Base-by-base conservation (phyloP, 2,797 vertebrate genomes). In the Capromys pilorides region DNA sequence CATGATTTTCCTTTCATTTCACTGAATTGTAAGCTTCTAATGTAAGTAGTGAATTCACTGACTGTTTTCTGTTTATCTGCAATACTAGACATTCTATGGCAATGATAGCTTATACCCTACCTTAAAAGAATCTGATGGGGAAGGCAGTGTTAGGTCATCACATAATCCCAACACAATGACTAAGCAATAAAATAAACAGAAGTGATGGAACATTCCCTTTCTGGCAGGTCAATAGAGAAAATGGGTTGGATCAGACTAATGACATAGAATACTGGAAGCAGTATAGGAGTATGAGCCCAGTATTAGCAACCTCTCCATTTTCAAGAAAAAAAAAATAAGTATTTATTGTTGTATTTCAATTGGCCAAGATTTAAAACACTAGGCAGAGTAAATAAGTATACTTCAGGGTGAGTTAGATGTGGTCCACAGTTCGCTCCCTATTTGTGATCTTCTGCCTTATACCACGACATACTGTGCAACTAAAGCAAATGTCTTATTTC, bases 331-430 rank as follows among this genome's bases (percentile, higher is more conserved):
- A 31, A 79, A 41, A 79, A 66, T 5, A 19, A 28, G 3, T 1
- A 0, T 85, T 91, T 94, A 77, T 86, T 92, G 61, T 81, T 88
- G 81, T 49, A 64, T 84, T 51, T 93, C 41, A 93, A 86, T 71
- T 92, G 31, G 14, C 22, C 81, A 78, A 92, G 59, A 59, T 89
- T 94, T 84, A 90, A 95, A 88, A 85, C n/a, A 12, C 67, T 26
- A 51, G 5, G 4, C n/a, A 1, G 64, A 21, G 78, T 69, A 77
- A 81, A 79, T 59, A 88, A 71, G 78, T 71, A 57, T 26, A 14
- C 1, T 57, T 71, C 13, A 78, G 24, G 0, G 1, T 36, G 41
- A 77, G 26, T 86, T 5, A n/a, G 64, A 45, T 75, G 86, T 77
- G 71, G 36, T 24, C 59, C 14, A 10, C 45, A 71, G 18, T 71